Evolutionary conservation across 2,113 vertebrate species (phyloP), one percentile per base, ranked within the genome.

Genomic region (Sminthopsis crassicaudata): DNA sequence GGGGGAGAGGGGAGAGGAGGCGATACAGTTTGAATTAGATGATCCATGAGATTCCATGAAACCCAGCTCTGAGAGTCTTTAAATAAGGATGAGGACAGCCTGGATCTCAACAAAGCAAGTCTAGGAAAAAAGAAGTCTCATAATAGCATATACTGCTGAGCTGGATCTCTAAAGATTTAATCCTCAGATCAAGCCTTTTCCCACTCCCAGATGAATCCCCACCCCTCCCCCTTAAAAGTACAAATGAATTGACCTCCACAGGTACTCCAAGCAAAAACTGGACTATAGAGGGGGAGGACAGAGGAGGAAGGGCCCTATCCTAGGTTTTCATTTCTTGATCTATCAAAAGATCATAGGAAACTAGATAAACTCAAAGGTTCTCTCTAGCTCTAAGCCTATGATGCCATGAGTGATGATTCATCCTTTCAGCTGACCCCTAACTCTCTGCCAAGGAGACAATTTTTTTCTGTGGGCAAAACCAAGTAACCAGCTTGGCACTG

Each of bases 391-490:
- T 19, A 14, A 67, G 14, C 22, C 36, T 42, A n/a, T 76, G 67
- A 42, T n/a, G 4, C 67, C 36, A 42, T 19, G 36, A 19, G 67
- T 76, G 36, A 76, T 76, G 36, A 42, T 42, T 76, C 67, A 76
- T 76, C 36, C 67, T 76, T 36, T 55, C 91, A 11, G 26, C 19
- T 51, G 27, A 30, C 48, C 22, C 91, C 54, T 42, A 91, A 26
- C n/a, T 91, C 52, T 93, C 92, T 76, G 51, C 91, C n/a, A 88
- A 90, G 55, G 53, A 93, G 91, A 89, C 42, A 9, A 26, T 53
- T 50, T 27, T 53, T 53, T 55, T 54, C 76, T 16, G 9, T 7
- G 9, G 42, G 55, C n/a, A 53, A 27, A 19, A 76, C 91, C 54
- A 30, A 93, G 22, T 23, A 96, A 51, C 53, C 46, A 89, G 93